A percentile compares a stretch with the other conserved stretches of the same genome.
Evolutionary conservation across 2,888 invertebrate species (phyloP).

Genomic region (Drosophila demipolita): DNA sequence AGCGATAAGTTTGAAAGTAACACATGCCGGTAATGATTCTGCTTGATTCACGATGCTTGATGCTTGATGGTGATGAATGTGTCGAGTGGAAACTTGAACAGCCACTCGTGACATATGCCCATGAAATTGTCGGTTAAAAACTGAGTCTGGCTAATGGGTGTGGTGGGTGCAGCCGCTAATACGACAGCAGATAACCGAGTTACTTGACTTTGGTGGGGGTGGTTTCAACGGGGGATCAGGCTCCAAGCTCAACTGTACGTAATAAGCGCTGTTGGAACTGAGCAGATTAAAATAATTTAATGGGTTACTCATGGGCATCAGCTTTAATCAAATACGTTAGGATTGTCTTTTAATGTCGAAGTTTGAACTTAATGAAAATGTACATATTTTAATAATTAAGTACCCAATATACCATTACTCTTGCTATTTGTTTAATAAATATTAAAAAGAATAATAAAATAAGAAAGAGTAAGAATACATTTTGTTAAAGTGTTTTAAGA

Average conservation of each 20-base stretch:
- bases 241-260: constrained; percentile 17
- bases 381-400: neutral
- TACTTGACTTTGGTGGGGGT: constrained; percentile 25
- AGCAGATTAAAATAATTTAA: constrained; percentile 10
- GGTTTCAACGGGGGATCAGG: constrained; percentile 7
- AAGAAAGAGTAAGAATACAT: neutral
- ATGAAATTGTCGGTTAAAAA: constrained; percentile 32
- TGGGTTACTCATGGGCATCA: constrained; percentile 3
- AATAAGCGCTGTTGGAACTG: constrained; percentile 20
- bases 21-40: constrained; percentile 75
- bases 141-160: constrained; percentile 11
- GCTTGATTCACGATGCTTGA: constrained; percentile 27
- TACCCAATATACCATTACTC: neutral
- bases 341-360: neutral
- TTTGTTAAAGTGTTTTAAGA: neutral
- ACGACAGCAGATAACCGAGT: constrained; percentile 40
- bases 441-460: neutral
- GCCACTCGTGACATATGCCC: constrained; percentile 50
- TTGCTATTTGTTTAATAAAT: neutral
- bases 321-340: constrained; percentile 17
- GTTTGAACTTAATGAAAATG: neutral
- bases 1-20: constrained; percentile 74
- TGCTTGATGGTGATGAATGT: constrained; percentile 68
- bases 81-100: constrained; percentile 46
- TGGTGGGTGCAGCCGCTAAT: constrained; percentile 28